Base-by-base conservation (phyloP, 2,113 vertebrate species). In the Scalopus aquaticus region DNA sequence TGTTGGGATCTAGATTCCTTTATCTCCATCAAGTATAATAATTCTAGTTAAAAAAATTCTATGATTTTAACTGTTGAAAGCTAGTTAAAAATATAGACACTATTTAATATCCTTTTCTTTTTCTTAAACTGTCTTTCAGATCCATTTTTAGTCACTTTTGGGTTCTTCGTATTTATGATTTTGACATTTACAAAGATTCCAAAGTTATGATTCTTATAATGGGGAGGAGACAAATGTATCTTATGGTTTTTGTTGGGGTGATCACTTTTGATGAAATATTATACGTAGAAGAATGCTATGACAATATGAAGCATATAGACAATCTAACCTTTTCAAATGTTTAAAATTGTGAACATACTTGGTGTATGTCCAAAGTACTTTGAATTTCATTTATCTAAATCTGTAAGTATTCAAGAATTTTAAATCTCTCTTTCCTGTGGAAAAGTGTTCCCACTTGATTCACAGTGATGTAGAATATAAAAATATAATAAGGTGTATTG, bases 331-430 rank as follows among this genome's bases (percentile, higher is more conserved):
- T 92, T 85, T 44, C 49, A 95, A 8, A 62, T 90, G 44, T 69
- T 94, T 67, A 60, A 72, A 67, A 32, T 87, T 95, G 24, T 91
- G 19, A 76, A 26, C 94, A 64, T 73, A 73, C 9, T 77, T 90
- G 5, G 3, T 60, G 28, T 67, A 20, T 85, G 13, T 84, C 4
- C 3, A 58, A 20, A 94, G 84, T 84, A 93, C 65, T 92, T 93
- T 89, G 70, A 67, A 12, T 74, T 82, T 95, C 90, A 15, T 91
- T 60, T 92, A 64, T 93, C 9, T 84, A 60, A 88, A 74, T 83
- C 32, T 85, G 5, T 64, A 80, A 80, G 20, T 70, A 46, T 80
- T 46, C 3, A 72, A 67, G n/a, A 77, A 73, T 46, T 96, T 74
- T 96, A 64, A 93, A 81, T 1, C 7, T 73, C 0, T 49, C 26